Evolutionary conservation across 2,888 invertebrate species (phyloP).

Genomic region (Tipula lateralis): DNA sequence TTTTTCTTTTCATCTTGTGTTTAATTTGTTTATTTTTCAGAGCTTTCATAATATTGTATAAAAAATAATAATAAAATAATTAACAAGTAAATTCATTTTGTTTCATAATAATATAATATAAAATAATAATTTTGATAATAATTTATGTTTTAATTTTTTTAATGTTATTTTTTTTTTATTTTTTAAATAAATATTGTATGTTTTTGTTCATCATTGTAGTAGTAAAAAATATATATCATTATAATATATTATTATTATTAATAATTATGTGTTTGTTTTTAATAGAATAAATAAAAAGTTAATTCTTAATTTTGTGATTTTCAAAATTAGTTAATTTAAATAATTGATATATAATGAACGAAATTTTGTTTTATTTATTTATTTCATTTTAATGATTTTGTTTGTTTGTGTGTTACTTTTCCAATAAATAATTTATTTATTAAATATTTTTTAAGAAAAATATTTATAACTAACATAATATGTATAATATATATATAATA

Average conservation of each 20-base stretch:
- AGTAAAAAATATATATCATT: neutral
- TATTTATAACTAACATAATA: neutral
- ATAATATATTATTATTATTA: neutral
- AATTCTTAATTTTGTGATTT: constrained; percentile 11
- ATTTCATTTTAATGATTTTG: neutral
- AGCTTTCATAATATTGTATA: constrained; percentile 19
- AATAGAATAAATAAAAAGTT: constrained; percentile 14
- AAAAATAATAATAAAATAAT: constrained; percentile 24
- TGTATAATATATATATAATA: neutral
- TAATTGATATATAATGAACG: neutral
- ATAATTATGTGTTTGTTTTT: neutral
- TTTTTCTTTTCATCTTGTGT: neutral
- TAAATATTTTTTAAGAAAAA: neutral
- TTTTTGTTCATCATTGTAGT: constrained; percentile 15
- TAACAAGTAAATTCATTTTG: constrained; percentile 3
- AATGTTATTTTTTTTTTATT: neutral
- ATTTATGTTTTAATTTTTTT: neutral
- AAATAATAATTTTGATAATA: constrained; percentile 19
- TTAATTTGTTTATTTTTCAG: neutral
- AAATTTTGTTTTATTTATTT: too few relatives aligned
- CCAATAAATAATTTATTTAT: constrained; percentile 19
- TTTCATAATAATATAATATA: neutral
- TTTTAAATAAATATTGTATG: constrained; percentile 9
- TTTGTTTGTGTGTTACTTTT: neutral
- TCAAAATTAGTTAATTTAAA: neutral